Evolutionary conservation across 2,797 vertebrate species (phyloP).

Genomic region (Pipistrellus pygmaeus): DNA sequence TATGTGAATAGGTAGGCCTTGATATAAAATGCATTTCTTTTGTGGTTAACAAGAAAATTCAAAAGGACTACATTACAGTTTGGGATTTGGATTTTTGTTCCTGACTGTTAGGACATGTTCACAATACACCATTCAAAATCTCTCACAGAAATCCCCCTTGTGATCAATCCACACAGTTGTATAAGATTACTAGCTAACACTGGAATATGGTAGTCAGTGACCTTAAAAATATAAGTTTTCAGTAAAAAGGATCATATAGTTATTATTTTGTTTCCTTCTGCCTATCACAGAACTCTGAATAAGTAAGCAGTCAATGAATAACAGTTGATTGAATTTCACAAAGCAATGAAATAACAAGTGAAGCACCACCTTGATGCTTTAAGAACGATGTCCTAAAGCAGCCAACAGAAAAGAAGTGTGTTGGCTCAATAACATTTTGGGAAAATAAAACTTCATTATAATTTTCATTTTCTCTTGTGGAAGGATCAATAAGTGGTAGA

Average conservation of each 20-base stretch:
- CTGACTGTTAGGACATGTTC: not conserved
- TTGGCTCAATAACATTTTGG: not conserved
- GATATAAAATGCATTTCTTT: not conserved
- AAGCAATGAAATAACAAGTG: conserved; percentile 29
- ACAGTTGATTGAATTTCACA: not conserved
- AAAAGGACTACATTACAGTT: conserved; percentile 34
- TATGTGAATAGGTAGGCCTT: not conserved
- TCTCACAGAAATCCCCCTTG: conserved; percentile 1
- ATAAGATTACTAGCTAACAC: not conserved
- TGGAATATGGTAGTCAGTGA: not conserved
- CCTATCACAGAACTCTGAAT: not conserved
- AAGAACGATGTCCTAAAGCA: not conserved
- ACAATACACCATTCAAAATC: not conserved
- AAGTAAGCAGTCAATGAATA: not conserved
- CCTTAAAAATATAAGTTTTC: conserved; percentile 16
- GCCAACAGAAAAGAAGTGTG: not conserved
- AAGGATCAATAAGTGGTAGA: not conserved
- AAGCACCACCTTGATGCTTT: conserved; percentile 1
- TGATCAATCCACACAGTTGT: not conserved
- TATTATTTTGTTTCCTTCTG: conserved; percentile 14
- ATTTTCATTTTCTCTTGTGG: conserved; percentile 54
- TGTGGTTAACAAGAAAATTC: not conserved
- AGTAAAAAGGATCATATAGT: not conserved
- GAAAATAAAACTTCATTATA: not conserved
- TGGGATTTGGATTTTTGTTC: not conserved